Evolutionary conservation across 2,888 invertebrate species (phyloP).

Genomic region (Yponomeuta evonymella): DNA sequence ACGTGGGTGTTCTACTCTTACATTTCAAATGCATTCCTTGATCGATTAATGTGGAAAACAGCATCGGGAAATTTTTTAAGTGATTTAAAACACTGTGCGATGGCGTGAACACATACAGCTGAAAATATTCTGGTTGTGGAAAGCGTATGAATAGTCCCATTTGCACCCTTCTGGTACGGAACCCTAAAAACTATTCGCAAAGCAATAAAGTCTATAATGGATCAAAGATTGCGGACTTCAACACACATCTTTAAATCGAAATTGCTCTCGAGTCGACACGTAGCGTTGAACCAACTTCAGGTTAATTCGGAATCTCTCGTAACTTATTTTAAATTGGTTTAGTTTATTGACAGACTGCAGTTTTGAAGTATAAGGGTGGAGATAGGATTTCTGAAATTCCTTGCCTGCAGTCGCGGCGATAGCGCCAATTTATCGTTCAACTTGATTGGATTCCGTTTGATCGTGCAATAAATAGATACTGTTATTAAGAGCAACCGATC

Average conservation of each 20-base stretch:
- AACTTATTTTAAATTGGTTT: conserved; percentile 9
- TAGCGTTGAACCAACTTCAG: conserved; percentile 6
- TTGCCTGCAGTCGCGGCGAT: neutral
- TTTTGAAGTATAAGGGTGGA: neutral
- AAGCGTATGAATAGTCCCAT: too few species aligned
- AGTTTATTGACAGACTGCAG: conserved; percentile 8
- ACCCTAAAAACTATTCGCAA: neutral
- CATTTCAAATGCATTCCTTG: too few species aligned
- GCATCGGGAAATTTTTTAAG: too few species aligned
- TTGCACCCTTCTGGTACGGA: neutral
- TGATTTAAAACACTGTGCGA: too few species aligned
- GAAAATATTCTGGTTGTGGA: too few species aligned
- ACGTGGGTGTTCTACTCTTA: too few species aligned
- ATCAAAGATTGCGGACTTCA: neutral
- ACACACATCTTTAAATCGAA: conserved; percentile 4
- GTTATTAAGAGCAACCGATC: too few species aligned
- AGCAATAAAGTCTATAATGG: neutral
- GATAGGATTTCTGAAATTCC: neutral
- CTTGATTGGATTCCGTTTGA: neutral
- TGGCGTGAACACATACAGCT: too few species aligned
- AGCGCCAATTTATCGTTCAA: neutral
- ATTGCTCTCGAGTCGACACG: conserved; percentile 2
- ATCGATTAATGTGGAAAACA: too few species aligned
- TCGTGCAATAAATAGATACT: neutral
- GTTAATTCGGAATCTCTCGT: conserved; percentile 3